phyloP scores from a whole-genome alignment of 2,113 vertebrate genomes.

The Pardalotus punctatus region DNA sequence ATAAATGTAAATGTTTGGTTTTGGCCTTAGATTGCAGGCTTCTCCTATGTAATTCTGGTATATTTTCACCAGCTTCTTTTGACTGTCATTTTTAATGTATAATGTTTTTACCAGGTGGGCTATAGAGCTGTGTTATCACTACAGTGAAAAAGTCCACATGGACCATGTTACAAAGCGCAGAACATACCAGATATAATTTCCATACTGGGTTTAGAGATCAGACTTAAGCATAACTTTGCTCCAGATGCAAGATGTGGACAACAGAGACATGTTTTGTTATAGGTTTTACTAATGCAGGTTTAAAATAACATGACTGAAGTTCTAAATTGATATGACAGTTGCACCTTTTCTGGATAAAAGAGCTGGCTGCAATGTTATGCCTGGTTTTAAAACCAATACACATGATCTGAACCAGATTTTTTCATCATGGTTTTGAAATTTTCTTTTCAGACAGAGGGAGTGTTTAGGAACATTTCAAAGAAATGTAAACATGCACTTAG shows the following conservation, averaged over 20 bases:
- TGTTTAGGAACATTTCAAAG: slow-evolving; percentile 23
- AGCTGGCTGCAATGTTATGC: slow-evolving; percentile 22
- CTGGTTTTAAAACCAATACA: slow-evolving; percentile 60
- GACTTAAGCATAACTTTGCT: slow-evolving; percentile 36
- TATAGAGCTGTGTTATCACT: slow-evolving; percentile 30
- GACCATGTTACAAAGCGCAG: slow-evolving; percentile 52
- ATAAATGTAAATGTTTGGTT: slow-evolving; percentile 29
- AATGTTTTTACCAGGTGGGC: slow-evolving; percentile 57
- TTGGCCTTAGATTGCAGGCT: neutral
- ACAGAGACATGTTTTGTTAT: slow-evolving; percentile 36
- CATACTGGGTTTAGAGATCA: slow-evolving; percentile 28
- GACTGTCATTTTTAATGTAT: slow-evolving; percentile 34
- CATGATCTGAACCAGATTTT: slow-evolving; percentile 66
- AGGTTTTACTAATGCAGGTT: slow-evolving; percentile 53
- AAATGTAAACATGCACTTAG: neutral
- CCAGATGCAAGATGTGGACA: slow-evolving; percentile 50
- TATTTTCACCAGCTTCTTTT: slow-evolving; percentile 1
- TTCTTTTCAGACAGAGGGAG: neutral
- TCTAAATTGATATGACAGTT: slow-evolving; percentile 71
- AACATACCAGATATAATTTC: slow-evolving; percentile 33
- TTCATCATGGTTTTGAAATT: slow-evolving; percentile 4
- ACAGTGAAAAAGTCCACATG: neutral
- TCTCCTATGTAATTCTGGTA: neutral
- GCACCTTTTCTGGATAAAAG: slow-evolving; percentile 60
- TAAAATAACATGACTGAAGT: slow-evolving; percentile 68